phyloP scores from a whole-genome alignment of 2,797 vertebrate genomes.

The Molothrus ater region DNA sequence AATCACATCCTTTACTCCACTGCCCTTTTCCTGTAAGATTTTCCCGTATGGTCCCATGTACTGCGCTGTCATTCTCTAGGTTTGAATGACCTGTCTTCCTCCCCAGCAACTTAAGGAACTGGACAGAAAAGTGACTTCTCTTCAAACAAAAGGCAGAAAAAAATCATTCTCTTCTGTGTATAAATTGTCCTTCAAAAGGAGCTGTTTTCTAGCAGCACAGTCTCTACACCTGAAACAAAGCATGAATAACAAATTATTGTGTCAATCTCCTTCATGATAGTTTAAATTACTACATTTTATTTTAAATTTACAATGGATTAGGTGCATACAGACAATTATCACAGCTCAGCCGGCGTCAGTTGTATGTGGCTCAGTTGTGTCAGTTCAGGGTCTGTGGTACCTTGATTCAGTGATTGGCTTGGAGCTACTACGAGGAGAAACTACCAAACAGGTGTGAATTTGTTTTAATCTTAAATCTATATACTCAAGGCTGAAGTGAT shows the following conservation, averaged over 20 bases:
- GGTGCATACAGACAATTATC: background rate
- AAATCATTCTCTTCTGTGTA: background rate
- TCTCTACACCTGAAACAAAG: background rate
- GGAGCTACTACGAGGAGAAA: background rate
- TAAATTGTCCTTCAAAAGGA: background rate
- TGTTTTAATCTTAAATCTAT: background rate
- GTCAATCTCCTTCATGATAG: background rate
- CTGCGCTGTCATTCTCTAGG: background rate
- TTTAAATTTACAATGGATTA: background rate
- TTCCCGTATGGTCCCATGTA: background rate
- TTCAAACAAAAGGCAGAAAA: background rate
- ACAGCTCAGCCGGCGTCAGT: background rate
- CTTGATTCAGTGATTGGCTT: background rate
- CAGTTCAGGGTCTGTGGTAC: background rate
- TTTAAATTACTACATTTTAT: background rate
- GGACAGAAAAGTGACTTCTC: background rate
- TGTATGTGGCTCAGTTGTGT: background rate
- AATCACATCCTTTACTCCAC: background rate
- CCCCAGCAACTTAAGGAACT: background rate
- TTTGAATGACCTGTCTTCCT: background rate
- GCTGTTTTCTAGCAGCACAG: background rate
- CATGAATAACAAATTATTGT: background rate
- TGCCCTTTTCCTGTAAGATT: rapidly evolving
- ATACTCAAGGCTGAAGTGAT: background rate
- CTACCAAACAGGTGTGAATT: background rate